A percentile compares a stretch with the other conserved stretches of the same genome.
These are phyloP conservation scores for Butorides virescens DNA, from an alignment of 2,113 vertebrate species.

Conservation along the genomic window DNA sequence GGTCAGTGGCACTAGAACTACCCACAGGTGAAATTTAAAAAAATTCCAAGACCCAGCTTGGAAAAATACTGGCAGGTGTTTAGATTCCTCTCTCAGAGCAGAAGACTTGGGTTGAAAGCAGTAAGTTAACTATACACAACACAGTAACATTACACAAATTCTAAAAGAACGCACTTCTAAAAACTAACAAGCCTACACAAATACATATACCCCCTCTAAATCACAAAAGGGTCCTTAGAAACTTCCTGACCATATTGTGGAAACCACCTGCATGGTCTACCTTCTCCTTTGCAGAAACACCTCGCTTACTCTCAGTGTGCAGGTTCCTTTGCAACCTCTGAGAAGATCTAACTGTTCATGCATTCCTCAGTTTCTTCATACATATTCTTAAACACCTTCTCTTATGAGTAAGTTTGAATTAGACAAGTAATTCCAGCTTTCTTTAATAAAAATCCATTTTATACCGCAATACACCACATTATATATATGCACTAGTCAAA, in stretches of 20 bases:
- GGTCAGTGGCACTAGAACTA: background rate
- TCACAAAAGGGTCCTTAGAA: background rate
- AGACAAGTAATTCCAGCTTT: background rate
- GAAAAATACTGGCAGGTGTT: background rate
- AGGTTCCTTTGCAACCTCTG: background rate
- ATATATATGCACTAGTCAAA: background rate
- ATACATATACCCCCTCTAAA: background rate
- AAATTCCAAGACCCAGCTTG: background rate
- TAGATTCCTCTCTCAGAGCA: accelerated
- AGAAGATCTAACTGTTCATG: background rate
- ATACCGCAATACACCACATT: background rate
- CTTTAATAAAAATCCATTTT: background rate
- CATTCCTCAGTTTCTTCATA: background rate
- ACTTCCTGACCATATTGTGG: background rate
- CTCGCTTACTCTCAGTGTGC: background rate
- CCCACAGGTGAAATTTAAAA: background rate
- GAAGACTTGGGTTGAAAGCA: background rate
- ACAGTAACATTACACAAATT: background rate
- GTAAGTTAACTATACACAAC: background rate
- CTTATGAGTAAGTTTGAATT: background rate
- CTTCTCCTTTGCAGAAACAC: background rate
- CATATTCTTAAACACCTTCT: background rate
- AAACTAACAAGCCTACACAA: background rate
- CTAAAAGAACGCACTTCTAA: background rate
- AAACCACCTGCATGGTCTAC: accelerated